A percentile compares a stretch with the other conserved stretches of the same genome.
These are phyloP conservation scores for Clivina fossor DNA, from an alignment of 2,888 invertebrate species.

Conservation along the genomic window DNA sequence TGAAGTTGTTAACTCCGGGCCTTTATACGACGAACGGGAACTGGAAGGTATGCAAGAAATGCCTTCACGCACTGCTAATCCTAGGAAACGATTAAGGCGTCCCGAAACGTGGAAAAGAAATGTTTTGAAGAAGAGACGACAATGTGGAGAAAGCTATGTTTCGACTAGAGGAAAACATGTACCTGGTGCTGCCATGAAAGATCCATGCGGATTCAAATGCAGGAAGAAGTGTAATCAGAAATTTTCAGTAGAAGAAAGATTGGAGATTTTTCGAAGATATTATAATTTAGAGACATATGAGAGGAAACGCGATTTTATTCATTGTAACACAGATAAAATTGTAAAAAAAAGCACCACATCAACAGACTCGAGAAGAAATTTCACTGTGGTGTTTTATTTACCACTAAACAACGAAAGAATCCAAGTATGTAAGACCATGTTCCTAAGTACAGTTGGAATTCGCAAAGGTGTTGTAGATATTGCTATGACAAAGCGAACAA, in stretches of 20 bases:
- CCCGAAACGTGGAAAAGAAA: too few relatives aligned
- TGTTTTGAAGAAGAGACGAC: too few relatives aligned
- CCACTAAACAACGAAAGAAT: background rate
- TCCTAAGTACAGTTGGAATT: slow-evolving; percentile 35
- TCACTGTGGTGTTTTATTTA: background rate
- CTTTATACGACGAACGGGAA: too few relatives aligned
- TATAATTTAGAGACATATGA: background rate
- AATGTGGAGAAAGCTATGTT: background rate
- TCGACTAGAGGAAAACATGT: background rate
- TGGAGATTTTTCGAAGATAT: background rate
- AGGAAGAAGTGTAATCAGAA: background rate
- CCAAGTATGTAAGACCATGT: slow-evolving; percentile 35
- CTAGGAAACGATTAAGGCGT: too few relatives aligned
- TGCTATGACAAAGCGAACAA: slow-evolving; percentile 31
- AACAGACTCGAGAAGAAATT: background rate
- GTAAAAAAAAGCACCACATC: background rate
- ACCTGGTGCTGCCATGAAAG: background rate
- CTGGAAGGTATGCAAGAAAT: too few relatives aligned
- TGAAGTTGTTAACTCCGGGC: too few relatives aligned
- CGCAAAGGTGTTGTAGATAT: slow-evolving; percentile 36
- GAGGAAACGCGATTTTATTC: background rate
- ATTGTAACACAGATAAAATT: background rate
- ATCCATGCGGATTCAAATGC: too few relatives aligned
- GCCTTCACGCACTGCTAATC: too few relatives aligned
- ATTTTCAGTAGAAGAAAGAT: background rate